Base-by-base conservation (phyloP, 2,113 vertebrate species). In the Eubucco bourcierii region DNA sequence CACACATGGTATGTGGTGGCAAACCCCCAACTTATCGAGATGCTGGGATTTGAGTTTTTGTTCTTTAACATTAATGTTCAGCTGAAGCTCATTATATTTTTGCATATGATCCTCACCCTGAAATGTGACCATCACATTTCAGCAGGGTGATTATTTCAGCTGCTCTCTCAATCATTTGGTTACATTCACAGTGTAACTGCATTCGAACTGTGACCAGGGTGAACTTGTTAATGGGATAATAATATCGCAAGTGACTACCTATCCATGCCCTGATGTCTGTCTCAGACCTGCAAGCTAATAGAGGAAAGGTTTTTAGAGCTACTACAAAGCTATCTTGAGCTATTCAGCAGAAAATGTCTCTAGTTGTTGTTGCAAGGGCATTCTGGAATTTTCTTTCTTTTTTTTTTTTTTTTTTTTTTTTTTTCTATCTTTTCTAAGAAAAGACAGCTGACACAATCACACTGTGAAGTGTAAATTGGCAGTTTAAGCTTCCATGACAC, bases 171-270 rank as follows among this genome's bases (percentile, higher is more conserved):
- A 9, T 66, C 64, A 55, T 47, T 17, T 10, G 4, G 21, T 9
- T 52, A 33, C 33, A 31, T 6, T 53, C 55, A 7, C 66, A 61
- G 59, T 10, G 3, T 15, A n/a, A 24, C 67, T 31, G 56, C 11
- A 24, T 58, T 71, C 27, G 28, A 37, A 33, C 23, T 24, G 9
- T 3, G 75, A 23, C n/a, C 27, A 18, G 46, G 34, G 33, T 37
- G 84, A 95, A 8, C 28, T 56, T 77, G 31, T 53, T 87, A 90
- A 91, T 87, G 67, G 59, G 81, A 70, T 56, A 83, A 82, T 18
- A 34, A 80, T 64, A 80, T 4, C 72, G 60, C 50, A 16, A 19
- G 41, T 20, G 64, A 44, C 29, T 75, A 81, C 79, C 39, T 70
- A 33, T n/a, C 39, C 64, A 2, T 15, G 72, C 60, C 75, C 75